These are phyloP conservation scores for Spea bombifrons DNA, from an alignment of 2,113 vertebrate species.

Conservation along the genomic window DNA sequence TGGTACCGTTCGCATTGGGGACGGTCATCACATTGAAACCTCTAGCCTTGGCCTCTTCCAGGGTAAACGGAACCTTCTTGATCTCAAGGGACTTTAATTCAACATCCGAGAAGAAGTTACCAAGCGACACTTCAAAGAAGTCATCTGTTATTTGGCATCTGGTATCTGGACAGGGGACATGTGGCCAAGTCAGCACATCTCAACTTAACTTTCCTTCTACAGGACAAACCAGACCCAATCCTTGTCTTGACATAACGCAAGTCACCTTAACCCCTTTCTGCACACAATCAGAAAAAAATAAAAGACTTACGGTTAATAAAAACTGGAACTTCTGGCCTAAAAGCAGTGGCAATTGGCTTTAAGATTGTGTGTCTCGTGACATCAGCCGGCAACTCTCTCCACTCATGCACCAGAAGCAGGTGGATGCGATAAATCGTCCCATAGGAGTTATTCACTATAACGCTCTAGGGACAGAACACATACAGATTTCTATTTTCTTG, in stretches of 20 bases:
- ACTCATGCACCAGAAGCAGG: conserved; percentile 42
- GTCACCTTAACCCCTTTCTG: too few relatives aligned
- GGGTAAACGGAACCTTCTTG: background rate
- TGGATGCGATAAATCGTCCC: conserved; percentile 38
- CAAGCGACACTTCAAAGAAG: conserved; percentile 48
- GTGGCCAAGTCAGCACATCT: background rate
- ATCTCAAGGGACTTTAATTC: conserved; percentile 9
- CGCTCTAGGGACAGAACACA: conserved; percentile 34
- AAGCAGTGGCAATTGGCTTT: conserved; percentile 18
- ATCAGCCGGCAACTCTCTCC: conserved; percentile 43
- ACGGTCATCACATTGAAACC: background rate
- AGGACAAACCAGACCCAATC: too few relatives aligned
- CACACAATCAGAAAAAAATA: too few relatives aligned
- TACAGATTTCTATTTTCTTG: background rate
- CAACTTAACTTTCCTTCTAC: background rate
- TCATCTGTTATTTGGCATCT: background rate
- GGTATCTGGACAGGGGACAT: conserved; percentile 26
- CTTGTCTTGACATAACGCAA: too few relatives aligned
- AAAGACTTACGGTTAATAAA: conserved; percentile 41
- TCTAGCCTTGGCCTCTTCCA: background rate
- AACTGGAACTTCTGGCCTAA: background rate
- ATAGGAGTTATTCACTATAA: conserved; percentile 36
- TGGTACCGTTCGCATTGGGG: conserved; percentile 22
- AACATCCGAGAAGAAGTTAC: conserved; percentile 48
- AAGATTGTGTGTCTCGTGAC: conserved; percentile 36